Percentiles rank a stretch among this genome's conserved stretches.
These are phyloP conservation scores for Noctilio leporinus DNA, from an alignment of 2,113 vertebrate species.

Conservation along the genomic window DNA sequence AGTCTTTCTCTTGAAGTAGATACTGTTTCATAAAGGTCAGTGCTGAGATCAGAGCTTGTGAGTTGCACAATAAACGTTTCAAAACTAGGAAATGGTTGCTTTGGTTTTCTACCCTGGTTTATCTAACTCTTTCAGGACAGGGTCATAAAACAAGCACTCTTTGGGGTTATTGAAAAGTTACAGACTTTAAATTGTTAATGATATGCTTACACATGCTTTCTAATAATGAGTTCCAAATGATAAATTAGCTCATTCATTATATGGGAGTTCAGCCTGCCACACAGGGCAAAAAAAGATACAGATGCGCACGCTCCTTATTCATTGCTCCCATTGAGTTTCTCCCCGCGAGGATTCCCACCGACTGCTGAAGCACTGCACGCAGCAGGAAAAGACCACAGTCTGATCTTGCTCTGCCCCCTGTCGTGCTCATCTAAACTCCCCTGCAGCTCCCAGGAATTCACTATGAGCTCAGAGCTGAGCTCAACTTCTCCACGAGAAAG, in stretches of 20 bases:
- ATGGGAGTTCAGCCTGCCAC: not conserved
- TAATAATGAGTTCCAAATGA: constrained; percentile 45
- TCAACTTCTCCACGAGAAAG: constrained; percentile 23
- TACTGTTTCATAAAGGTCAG: not conserved
- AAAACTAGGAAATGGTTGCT: not conserved
- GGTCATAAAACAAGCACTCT: not conserved
- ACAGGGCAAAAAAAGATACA: not conserved
- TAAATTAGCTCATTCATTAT: constrained; percentile 56
- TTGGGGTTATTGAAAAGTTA: not conserved
- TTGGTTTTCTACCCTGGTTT: not conserved
- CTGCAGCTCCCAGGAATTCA: constrained; percentile 49
- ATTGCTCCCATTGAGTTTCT: constrained; percentile 20
- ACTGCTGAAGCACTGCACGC: constrained; percentile 50
- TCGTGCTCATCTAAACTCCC: constrained; percentile 58
- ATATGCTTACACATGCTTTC: constrained; percentile 47
- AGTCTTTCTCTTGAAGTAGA: not conserved
- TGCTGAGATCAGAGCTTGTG: not conserved
- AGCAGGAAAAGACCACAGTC: constrained; percentile 56
- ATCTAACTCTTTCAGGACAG: not conserved
- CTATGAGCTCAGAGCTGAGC: constrained; percentile 55
- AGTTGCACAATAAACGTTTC: not conserved
- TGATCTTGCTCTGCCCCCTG: constrained; percentile 57
- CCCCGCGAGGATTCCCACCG: constrained; percentile 31
- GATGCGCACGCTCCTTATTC: not conserved
- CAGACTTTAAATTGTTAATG: constrained; percentile 8